phyloP scores from a whole-genome alignment of 2,888 invertebrate genomes.

The Drosophila antonietae region DNA sequence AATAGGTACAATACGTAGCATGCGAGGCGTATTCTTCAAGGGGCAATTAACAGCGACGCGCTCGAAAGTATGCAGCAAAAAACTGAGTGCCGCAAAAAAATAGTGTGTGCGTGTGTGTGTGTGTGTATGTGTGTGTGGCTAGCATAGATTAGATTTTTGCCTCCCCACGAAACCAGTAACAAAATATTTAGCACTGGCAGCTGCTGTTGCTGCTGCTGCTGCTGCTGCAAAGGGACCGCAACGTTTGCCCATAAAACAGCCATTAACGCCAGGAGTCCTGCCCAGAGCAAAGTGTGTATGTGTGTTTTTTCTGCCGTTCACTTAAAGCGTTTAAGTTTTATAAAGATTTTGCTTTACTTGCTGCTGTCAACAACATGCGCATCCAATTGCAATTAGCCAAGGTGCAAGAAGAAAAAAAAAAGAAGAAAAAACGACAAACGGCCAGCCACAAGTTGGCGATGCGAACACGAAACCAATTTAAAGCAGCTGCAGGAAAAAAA shows the following conservation, averaged over 20 bases:
- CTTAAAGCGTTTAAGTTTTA: conserved; percentile 67
- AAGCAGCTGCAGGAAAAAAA: conserved; percentile 28
- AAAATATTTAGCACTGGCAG: conserved; percentile 68
- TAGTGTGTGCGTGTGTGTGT: conserved; percentile 26
- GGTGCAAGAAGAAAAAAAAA: conserved; percentile 74
- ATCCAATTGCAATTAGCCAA: conserved; percentile 83
- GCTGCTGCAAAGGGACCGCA: conserved; percentile 64
- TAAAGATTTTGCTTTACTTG: conserved; percentile 41
- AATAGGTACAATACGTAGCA: conserved; percentile 46
- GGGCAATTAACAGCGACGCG: conserved; percentile 81
- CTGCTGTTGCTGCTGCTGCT: conserved; percentile 44
- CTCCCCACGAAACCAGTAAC: conserved; percentile 21
- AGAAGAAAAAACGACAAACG: conserved; percentile 5
- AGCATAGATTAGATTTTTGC: conserved; percentile 76
- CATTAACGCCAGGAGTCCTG: conserved; percentile 77
- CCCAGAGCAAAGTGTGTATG: conserved; percentile 3
- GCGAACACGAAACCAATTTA: conserved; percentile 72
- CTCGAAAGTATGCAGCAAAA: conserved; percentile 65
- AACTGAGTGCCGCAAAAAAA: conserved; percentile 53
- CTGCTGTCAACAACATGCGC: conserved; percentile 83
- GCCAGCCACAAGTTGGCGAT: conserved; percentile 48
- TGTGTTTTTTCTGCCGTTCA: conserved; percentile 20
- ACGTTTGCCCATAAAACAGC: conserved; percentile 78
- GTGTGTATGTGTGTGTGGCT: conserved; percentile 32
- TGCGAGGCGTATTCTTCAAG: conserved; percentile 78